Evolutionary conservation across 2,797 vertebrate species (phyloP), one percentile per base, ranked within the genome.

Genomic region (Darevskia mixta): DNA sequence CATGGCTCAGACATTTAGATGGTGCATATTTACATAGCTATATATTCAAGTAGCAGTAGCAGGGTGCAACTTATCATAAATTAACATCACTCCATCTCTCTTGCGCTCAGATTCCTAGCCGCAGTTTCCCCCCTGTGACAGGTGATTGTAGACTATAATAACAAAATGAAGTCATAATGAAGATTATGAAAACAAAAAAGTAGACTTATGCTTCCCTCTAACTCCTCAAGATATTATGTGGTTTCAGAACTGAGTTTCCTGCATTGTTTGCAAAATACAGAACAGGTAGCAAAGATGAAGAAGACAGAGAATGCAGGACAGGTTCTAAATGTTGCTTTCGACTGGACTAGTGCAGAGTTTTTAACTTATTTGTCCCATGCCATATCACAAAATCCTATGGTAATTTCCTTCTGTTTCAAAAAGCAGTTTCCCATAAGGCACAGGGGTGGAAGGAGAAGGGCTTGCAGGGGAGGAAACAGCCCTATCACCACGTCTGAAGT

Each of bases 81-180:
- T 88, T 93, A 92, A 43, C 76, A 73, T 85, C 76, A 79, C 88
- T 94, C 91, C 73, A 87, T 94, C 94, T 93, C 91, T 92, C 92
- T 81, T 35, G 29, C 7, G 11, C 79, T 29, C 27, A 41, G 27
- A 71, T 92, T 92, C 91, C 92, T 92, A 88, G 90, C 86, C 91
- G 87, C 93, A 91, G 82, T 90, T 78, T 90, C 90, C 5, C 90
- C 91, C 87, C 87, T 92, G 86, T 80, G 87, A 87, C 73, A 87
- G 91, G 80, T 77, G 9, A 25, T 78, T 41, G 80, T 69, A 86
- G 27, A 3, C 15, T 55, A 83, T 45, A 38, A 82, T 66, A 80
- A 72, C 71, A 88, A 88, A 80, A 7, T 4, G 35, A 91, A 73
- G 25, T 49, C 71, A 87, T 55, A 4, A 55, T 55, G 49, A 67